A percentile compares a stretch with the other conserved stretches of the same genome.
Evolutionary conservation across 2,113 vertebrate genomes (phyloP).

Genomic region (Strix aluco): DNA sequence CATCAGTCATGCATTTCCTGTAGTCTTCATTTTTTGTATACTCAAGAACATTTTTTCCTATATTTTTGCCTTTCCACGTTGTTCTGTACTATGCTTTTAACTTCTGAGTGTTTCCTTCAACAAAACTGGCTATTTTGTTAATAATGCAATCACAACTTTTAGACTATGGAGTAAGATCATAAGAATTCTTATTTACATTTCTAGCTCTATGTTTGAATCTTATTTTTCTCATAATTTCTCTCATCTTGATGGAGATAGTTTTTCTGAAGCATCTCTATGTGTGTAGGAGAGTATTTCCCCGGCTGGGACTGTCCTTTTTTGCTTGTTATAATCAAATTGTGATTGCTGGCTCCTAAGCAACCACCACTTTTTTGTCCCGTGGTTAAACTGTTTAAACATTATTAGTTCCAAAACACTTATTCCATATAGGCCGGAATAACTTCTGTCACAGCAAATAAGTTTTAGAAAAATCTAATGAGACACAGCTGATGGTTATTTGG

Average conservation of each 20-base stretch:
- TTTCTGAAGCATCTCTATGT: neutral
- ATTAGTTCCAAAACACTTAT: neutral
- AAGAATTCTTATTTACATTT: slow-evolving; percentile 12
- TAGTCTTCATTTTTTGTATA: neutral
- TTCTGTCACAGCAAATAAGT: neutral
- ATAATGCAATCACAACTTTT: neutral
- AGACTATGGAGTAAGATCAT: neutral
- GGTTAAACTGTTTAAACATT: neutral
- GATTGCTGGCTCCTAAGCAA: neutral
- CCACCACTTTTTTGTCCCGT: neutral
- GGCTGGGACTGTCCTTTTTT: neutral
- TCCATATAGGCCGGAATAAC: neutral
- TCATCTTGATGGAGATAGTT: neutral
- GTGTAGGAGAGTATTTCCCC: neutral
- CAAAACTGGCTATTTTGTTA: slow-evolving; percentile 18
- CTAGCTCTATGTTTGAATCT: neutral
- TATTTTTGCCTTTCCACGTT: neutral
- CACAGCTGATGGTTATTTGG: rapidly evolving
- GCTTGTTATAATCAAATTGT: neutral
- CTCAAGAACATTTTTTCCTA: neutral
- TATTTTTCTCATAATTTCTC: neutral
- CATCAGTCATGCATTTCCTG: neutral
- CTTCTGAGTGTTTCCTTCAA: neutral
- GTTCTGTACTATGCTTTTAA: neutral
- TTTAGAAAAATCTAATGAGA: neutral